Conservation (phyloP, 2,888 invertebrate genomes). For the Agrotis exclamationis region DNA sequence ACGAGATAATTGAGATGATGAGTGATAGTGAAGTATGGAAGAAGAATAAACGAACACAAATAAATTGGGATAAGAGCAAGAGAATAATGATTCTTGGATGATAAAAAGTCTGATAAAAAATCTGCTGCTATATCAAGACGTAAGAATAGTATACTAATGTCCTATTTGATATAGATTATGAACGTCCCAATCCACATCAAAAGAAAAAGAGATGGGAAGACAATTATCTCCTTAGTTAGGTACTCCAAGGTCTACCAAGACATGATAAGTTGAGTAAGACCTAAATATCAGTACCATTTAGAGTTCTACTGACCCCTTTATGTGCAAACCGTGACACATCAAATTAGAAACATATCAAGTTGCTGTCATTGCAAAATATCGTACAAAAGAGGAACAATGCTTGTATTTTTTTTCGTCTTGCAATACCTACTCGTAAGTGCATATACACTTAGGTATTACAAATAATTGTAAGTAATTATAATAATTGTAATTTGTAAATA, state of each 20-base stretch:
- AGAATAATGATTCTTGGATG: too few relatives aligned
- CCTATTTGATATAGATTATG: too few relatives aligned
- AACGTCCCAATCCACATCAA: neutral
- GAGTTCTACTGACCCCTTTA: slow-evolving; percentile 31
- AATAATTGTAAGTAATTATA: too few relatives aligned
- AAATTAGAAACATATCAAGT: slow-evolving; percentile 28
- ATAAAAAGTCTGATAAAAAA: too few relatives aligned
- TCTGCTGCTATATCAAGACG: too few relatives aligned
- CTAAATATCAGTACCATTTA: slow-evolving; percentile 15
- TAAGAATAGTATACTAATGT: too few relatives aligned
- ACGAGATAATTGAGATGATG: too few relatives aligned
- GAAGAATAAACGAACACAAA: too few relatives aligned
- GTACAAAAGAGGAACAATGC: slow-evolving; percentile 21
- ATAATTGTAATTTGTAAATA: too few relatives aligned
- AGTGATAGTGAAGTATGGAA: too few relatives aligned
- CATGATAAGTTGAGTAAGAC: slow-evolving; percentile 23
- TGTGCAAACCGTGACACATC: slow-evolving; percentile 41
- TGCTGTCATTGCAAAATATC: slow-evolving; percentile 35
- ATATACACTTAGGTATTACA: too few relatives aligned
- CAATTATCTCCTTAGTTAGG: neutral
- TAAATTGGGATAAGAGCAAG: too few relatives aligned
- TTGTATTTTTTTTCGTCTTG: neutral
- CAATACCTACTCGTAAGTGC: neutral
- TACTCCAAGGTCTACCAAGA: slow-evolving; percentile 16
- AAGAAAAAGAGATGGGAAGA: neutral